Evolutionary conservation across 2,797 vertebrate genomes (phyloP).

Genomic region (Pseudochaenichthys georgianus): DNA sequence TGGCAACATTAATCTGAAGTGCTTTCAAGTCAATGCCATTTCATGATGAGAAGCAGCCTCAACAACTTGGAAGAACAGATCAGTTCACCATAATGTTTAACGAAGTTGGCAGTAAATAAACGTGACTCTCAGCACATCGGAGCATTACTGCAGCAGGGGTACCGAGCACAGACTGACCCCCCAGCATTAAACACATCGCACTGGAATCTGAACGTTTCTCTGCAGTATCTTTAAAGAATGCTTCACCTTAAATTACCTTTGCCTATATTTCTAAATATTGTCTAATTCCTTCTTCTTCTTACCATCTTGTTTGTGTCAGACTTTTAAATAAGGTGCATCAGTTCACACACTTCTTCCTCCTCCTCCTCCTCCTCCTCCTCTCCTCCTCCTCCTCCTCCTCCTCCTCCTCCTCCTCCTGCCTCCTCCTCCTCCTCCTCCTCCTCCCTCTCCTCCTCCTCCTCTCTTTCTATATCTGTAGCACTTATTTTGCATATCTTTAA

Average conservation of each 20-base stretch:
- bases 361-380: not conserved
- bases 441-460: not conserved
- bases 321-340: constrained; percentile 1
- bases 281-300: not conserved
- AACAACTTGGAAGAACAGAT: not conserved
- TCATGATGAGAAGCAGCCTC: not conserved
- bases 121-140: not conserved
- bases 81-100: not conserved
- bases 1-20: not conserved
- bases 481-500: not conserved
- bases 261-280: not conserved
- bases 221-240: not conserved
- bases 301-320: not conserved
- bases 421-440: not conserved
- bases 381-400: no score
- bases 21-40: not conserved
- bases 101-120: not conserved
- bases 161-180: constrained; percentile 22
- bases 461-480: not conserved
- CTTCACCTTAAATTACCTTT: not conserved
- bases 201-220: not conserved
- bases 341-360: not conserved
- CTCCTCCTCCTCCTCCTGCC: no score
- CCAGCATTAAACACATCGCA: not conserved
- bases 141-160: constrained; percentile 4